Conservation (phyloP, 2,888 invertebrate species). For the Drosophila formosana region DNA sequence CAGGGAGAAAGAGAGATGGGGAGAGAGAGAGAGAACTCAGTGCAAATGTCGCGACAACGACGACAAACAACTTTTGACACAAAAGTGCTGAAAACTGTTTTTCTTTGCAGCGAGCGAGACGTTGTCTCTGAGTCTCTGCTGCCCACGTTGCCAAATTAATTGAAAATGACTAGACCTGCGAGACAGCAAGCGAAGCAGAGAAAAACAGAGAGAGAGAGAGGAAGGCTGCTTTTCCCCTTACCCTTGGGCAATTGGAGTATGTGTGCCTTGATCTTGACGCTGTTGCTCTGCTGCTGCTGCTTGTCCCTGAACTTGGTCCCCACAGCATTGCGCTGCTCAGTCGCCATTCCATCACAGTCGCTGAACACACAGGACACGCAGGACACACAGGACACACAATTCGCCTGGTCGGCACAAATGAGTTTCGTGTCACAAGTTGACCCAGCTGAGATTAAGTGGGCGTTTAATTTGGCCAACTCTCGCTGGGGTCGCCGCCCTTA, state of each 20-base stretch:
- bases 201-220: not conserved
- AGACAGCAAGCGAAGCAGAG: not conserved
- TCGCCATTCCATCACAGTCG: slow-evolving; percentile 30
- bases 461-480: slow-evolving; percentile 77
- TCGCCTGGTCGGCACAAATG: slow-evolving; percentile 56
- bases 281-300: slow-evolving; percentile 38
- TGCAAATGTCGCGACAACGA: slow-evolving; percentile 74
- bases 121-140: slow-evolving; percentile 2
- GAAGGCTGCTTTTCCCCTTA: not conserved
- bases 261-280: slow-evolving; percentile 73
- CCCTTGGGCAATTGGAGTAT: slow-evolving; percentile 27
- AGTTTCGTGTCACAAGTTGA: slow-evolving; percentile 80
- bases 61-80: slow-evolving; percentile 73
- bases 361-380: not conserved
- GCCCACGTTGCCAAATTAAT: slow-evolving; percentile 74
- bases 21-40: slow-evolving; percentile 18
- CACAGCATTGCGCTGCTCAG: slow-evolving; percentile 8
- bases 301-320: slow-evolving; percentile 68
- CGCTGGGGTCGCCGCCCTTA: slow-evolving; percentile 55
- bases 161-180: slow-evolving; percentile 74
- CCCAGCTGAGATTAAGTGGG: slow-evolving; percentile 79
- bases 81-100: slow-evolving; percentile 77
- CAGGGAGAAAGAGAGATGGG: slow-evolving; percentile 6
- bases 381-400: not conserved
- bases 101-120: slow-evolving; percentile 15